A percentile compares a stretch with the other conserved stretches of the same genome.
Conservation (phyloP, 2,888 invertebrate genomes). For the Globia sparganii region DNA sequence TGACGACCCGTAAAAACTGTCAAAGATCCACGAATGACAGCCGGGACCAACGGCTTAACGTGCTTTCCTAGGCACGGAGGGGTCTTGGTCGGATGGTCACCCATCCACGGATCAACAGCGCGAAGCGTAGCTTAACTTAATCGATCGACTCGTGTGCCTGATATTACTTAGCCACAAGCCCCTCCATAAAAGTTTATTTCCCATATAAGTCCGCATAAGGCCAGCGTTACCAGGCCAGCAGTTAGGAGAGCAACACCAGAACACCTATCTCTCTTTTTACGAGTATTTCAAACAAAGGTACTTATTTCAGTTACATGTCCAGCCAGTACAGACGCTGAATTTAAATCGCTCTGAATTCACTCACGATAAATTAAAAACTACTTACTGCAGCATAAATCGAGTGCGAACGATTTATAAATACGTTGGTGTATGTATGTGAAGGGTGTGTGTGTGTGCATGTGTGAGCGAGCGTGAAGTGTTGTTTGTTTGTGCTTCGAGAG, state of each 20-base stretch:
- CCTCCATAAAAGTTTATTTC: no score
- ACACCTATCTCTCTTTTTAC: neutral
- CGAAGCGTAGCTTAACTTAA: no score
- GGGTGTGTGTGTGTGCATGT: neutral
- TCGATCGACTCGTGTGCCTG: no score
- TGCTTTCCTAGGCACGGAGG: no score
- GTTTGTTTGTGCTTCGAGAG: constrained; percentile 61
- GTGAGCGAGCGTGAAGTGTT: constrained; percentile 47
- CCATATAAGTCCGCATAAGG: no score
- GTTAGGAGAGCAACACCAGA: neutral
- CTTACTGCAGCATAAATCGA: constrained; percentile 36
- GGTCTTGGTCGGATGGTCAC: no score
- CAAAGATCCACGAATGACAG: no score
- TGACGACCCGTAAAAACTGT: no score
- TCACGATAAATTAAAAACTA: constrained; percentile 52
- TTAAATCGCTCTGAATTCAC: constrained; percentile 44
- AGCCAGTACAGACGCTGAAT: constrained; percentile 28
- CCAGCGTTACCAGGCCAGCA: neutral
- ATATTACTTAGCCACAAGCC: no score
- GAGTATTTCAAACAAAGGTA: neutral
- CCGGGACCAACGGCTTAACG: no score
- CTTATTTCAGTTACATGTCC: neutral
- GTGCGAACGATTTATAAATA: constrained; percentile 47
- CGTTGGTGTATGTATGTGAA: neutral
- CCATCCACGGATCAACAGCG: no score